A percentile compares a stretch with the other conserved stretches of the same genome.
phyloP scores from a whole-genome alignment of 2,113 vertebrate species.

The Pantherophis guttatus region DNA sequence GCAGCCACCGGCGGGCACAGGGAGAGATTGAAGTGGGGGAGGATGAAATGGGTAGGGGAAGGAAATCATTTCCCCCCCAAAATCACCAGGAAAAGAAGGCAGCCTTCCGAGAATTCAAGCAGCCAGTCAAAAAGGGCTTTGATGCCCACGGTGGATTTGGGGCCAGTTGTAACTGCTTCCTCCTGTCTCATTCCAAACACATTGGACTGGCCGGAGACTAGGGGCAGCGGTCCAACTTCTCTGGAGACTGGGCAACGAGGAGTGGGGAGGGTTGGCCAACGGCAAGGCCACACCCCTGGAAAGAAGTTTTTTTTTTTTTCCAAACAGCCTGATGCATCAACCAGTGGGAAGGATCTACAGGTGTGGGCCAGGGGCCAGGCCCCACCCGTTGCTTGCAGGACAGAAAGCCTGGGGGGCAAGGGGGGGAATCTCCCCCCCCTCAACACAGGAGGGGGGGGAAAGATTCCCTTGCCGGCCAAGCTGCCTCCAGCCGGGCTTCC shows the following conservation, averaged over 20 bases:
- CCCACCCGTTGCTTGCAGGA: background rate
- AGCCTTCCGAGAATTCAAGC: background rate
- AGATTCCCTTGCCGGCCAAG: background rate
- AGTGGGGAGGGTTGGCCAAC: background rate
- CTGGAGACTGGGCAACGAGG: background rate
- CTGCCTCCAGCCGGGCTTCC: too few relatives aligned
- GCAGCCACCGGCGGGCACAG: conserved; percentile 18
- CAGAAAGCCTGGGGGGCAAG: too few relatives aligned
- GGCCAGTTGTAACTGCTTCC: too few relatives aligned
- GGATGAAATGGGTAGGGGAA: background rate
- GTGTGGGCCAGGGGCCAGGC: background rate
- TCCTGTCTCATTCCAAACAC: background rate
- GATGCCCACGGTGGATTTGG: background rate
- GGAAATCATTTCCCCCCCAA: background rate
- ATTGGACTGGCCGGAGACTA: background rate
- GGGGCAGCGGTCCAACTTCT: background rate
- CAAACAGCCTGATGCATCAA: background rate
- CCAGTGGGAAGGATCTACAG: background rate
- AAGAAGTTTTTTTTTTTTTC: background rate
- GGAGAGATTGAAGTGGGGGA: background rate
- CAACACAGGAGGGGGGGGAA: background rate
- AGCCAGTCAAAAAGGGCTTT: background rate
- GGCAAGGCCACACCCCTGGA: background rate
- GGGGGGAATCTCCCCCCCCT: too few relatives aligned
- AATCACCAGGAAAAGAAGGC: background rate